Evolutionary conservation across 2,888 invertebrate genomes (phyloP).

Genomic region (Hydrotaea diabolus): DNA sequence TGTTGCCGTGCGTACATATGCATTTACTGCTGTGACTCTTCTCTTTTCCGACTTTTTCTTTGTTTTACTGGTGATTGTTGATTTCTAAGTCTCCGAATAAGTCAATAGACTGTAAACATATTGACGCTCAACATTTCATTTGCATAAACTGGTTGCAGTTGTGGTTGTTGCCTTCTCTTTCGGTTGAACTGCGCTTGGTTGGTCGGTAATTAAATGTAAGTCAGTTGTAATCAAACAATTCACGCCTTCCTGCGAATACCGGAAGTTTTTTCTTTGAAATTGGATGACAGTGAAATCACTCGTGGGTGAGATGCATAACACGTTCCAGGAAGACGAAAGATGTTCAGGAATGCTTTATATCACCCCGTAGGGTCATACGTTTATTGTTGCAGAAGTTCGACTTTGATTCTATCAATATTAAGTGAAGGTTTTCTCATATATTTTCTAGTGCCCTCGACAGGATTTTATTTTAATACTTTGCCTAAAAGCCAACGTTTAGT

Average conservation of each 20-base stretch:
- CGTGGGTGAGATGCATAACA: too few relatives aligned
- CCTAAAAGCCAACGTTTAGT: too few relatives aligned
- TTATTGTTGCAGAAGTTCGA: too few relatives aligned
- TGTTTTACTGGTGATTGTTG: neutral
- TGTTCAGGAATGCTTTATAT: too few relatives aligned
- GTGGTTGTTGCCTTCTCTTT: neutral
- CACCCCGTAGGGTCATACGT: too few relatives aligned
- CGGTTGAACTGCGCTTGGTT: slow-evolving; percentile 4
- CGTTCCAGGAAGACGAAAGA: too few relatives aligned
- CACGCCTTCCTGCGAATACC: neutral
- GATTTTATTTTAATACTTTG: too few relatives aligned
- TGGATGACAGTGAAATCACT: neutral
- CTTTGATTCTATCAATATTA: too few relatives aligned
- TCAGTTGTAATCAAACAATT: neutral
- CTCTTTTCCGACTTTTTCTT: slow-evolving; percentile 1
- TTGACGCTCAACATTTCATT: too few relatives aligned
- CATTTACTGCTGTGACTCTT: too few relatives aligned
- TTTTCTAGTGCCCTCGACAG: too few relatives aligned
- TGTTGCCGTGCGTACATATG: neutral
- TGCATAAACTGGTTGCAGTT: slow-evolving; percentile 18
- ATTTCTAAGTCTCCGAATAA: neutral
- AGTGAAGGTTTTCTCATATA: too few relatives aligned
- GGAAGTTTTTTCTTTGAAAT: slow-evolving; percentile 17
- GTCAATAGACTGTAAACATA: slow-evolving; percentile 19
- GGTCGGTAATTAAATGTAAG: slow-evolving; percentile 7